Evolutionary conservation across 2,113 vertebrate genomes (phyloP).

Genomic region (Poeciliopsis turrubarensis): DNA sequence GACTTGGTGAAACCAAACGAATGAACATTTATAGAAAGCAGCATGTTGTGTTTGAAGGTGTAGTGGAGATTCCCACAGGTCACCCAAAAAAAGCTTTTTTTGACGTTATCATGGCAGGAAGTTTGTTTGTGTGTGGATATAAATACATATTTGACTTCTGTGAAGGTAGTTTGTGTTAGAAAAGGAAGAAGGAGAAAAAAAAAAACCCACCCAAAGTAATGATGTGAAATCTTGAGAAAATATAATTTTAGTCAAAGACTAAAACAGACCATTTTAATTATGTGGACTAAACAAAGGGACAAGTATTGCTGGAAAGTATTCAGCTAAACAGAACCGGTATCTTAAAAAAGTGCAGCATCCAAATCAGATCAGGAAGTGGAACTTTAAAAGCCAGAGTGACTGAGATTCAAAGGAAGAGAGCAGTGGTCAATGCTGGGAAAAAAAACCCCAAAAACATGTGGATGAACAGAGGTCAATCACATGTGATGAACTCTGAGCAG

Average conservation of each 20-base stretch:
- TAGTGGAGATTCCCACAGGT: slow-evolving; percentile 50
- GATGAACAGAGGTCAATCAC: too few species aligned
- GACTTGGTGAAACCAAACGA: slow-evolving; percentile 24
- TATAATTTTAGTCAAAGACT: neutral
- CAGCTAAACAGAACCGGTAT: neutral
- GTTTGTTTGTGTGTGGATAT: neutral
- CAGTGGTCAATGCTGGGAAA: too few species aligned
- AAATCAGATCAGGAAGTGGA: neutral
- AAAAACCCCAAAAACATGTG: too few species aligned
- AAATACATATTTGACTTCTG: neutral
- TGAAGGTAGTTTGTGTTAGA: neutral
- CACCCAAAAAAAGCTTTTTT: slow-evolving; percentile 17
- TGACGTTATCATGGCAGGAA: neutral
- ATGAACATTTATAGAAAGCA: neutral
- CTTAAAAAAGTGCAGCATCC: neutral
- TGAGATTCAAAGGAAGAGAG: too few species aligned
- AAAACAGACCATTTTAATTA: neutral
- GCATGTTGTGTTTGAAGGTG: neutral
- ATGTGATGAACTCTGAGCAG: too few species aligned
- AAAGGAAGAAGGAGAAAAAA: neutral
- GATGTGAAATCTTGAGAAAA: too few species aligned
- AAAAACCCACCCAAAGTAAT: neutral
- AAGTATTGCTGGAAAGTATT: neutral
- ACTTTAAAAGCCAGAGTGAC: neutral
- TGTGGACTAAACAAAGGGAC: neutral